Conservation (phyloP, 2,113 vertebrate species). For the Pterocles gutturalis region DNA sequence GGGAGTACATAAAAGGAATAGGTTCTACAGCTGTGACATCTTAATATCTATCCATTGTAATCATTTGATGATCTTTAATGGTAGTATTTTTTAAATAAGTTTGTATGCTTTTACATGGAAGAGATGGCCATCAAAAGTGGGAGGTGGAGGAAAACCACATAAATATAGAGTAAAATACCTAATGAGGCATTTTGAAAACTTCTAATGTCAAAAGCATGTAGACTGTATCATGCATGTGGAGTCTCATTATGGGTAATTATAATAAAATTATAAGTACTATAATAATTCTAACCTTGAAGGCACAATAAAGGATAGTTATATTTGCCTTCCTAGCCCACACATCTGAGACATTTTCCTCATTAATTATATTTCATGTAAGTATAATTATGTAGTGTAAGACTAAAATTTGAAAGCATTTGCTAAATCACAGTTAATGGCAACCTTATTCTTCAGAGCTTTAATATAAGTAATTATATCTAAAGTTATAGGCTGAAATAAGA, state of each 20-base stretch:
- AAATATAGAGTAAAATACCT: slow-evolving; percentile 87
- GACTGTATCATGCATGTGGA: slow-evolving; percentile 81
- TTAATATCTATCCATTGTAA: slow-evolving; percentile 90
- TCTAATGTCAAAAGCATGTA: slow-evolving; percentile 85
- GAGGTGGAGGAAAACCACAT: slow-evolving; percentile 72
- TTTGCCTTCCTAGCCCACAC: slow-evolving; percentile 77
- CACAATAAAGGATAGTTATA: slow-evolving; percentile 76
- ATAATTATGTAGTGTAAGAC: slow-evolving; percentile 66
- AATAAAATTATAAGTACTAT: slow-evolving; percentile 85
- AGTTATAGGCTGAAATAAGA: slow-evolving; percentile 39
- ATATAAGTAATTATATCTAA: slow-evolving; percentile 41
- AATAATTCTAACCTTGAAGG: slow-evolving; percentile 88
- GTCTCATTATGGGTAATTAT: slow-evolving; percentile 90
- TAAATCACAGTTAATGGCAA: slow-evolving; percentile 25
- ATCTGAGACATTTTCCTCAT: slow-evolving; percentile 76
- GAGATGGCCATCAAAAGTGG: slow-evolving; percentile 61
- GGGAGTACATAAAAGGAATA: slow-evolving; percentile 85
- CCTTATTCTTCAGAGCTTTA: slow-evolving; percentile 49
- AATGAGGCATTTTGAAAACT: slow-evolving; percentile 82
- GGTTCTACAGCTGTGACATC: slow-evolving; percentile 89
- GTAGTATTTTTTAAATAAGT: slow-evolving; percentile 73
- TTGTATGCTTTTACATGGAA: slow-evolving; percentile 70
- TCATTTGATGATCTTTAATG: slow-evolving; percentile 85
- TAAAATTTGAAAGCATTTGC: slow-evolving; percentile 59
- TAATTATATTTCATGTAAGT: slow-evolving; percentile 79